Evolutionary conservation across 2,797 vertebrate species (phyloP).

Genomic region (Morelia viridis): DNA sequence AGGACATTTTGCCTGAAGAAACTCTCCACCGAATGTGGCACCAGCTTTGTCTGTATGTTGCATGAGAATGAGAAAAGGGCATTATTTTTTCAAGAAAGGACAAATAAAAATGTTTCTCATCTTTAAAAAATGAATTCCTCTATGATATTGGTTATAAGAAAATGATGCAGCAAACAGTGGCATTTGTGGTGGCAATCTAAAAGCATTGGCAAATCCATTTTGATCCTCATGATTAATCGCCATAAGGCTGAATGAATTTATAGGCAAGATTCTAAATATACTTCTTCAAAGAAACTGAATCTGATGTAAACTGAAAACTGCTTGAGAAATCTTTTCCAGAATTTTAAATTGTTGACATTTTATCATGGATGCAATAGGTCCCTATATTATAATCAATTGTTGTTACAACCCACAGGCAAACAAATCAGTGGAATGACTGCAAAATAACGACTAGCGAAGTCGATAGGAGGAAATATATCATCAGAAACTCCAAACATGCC

Average conservation of each 20-base stretch:
- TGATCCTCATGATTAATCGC: conserved; percentile 11
- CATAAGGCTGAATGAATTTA: conserved; percentile 1
- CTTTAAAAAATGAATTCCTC: not conserved
- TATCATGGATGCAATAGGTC: not conserved
- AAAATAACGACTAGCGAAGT: not conserved
- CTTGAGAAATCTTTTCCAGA: not conserved
- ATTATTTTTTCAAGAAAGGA: not conserved
- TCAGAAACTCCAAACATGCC: not conserved
- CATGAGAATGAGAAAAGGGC: too few species aligned
- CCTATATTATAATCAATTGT: not conserved
- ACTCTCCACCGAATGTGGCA: not conserved
- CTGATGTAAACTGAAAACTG: not conserved
- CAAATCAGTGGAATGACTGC: not conserved
- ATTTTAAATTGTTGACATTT: not conserved
- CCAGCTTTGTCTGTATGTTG: not conserved
- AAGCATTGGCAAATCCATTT: conserved; percentile 13
- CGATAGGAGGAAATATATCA: not conserved
- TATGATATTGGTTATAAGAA: not conserved
- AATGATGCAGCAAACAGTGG: not conserved
- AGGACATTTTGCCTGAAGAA: not conserved
- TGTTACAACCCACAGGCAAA: not conserved
- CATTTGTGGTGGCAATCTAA: not conserved
- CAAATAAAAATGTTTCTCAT: not conserved
- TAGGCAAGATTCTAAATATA: conserved; percentile 6
- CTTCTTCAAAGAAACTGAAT: not conserved